Conservation (phyloP, 1,140 invertebrate species). For the Heterodera schachtii region DNA sequence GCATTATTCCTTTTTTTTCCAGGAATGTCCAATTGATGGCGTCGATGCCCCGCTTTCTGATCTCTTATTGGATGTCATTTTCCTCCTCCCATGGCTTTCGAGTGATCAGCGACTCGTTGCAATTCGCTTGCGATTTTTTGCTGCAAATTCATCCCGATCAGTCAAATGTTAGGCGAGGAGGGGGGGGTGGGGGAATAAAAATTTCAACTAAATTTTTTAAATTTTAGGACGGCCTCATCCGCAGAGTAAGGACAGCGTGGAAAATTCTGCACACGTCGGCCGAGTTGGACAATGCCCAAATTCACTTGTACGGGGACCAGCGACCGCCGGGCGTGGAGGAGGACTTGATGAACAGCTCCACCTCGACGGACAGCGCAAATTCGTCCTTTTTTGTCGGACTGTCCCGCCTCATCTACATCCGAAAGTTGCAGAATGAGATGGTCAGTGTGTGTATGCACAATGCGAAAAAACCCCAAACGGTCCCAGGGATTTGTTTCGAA, state of each 20-base stretch:
- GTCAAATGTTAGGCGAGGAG: conserved; percentile 65
- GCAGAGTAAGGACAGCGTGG: conserved; percentile 85
- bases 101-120: conserved; percentile 81
- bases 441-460: no score
- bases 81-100: conserved; percentile 91
- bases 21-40: conserved; percentile 82
- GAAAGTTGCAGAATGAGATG: conserved; percentile 30
- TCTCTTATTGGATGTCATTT: conserved; percentile 97
- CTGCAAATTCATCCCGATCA: conserved; percentile 61
- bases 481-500: no score
- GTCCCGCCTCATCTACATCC: conserved; percentile 49
- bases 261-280: conserved; percentile 84
- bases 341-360: conserved; percentile 22
- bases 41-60: conserved; percentile 84
- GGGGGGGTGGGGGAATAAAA: background rate
- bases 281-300: conserved; percentile 72
- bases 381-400: conserved; percentile 55
- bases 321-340: conserved; percentile 37
- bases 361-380: conserved; percentile 33
- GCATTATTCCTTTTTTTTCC: conserved; percentile 49
- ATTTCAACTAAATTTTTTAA: background rate
- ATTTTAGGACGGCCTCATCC: conserved; percentile 80
- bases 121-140: conserved; percentile 77
- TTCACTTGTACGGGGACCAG: conserved; percentile 54
- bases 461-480: no score